A percentile compares a stretch with the other conserved stretches of the same genome.
These are phyloP conservation scores for Numenius phaeopus DNA, from an alignment of 2,797 vertebrate genomes.

Conservation along the genomic window DNA sequence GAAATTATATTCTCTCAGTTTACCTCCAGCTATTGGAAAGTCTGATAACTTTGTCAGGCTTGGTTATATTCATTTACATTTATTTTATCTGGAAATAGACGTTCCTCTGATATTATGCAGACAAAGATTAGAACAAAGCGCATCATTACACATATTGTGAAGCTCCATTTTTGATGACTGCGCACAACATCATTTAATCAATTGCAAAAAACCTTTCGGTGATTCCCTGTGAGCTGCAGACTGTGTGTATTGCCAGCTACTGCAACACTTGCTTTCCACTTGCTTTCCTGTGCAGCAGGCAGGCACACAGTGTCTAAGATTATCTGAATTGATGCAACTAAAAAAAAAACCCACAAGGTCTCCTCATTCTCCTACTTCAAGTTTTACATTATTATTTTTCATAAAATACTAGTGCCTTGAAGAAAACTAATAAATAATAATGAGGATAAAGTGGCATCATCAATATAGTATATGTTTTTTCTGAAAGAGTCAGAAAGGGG, in stretches of 20 bases:
- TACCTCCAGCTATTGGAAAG: background rate
- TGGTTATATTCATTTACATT: background rate
- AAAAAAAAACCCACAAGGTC: background rate
- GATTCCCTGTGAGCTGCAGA: background rate
- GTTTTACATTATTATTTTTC: background rate
- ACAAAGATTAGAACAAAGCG: background rate
- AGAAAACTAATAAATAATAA: background rate
- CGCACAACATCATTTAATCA: background rate
- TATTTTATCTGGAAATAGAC: background rate
- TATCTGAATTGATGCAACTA: background rate
- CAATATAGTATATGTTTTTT: background rate
- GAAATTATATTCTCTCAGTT: background rate
- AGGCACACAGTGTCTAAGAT: fast-evolving
- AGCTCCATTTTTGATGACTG: background rate
- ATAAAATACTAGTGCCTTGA: background rate
- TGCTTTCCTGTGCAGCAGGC: background rate
- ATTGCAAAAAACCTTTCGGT: background rate
- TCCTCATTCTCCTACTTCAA: background rate
- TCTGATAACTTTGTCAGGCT: background rate
- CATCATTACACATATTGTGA: background rate
- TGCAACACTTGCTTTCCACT: background rate
- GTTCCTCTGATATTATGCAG: background rate
- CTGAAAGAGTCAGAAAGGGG: background rate
- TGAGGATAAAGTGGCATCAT: background rate
- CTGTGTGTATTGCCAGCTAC: background rate